Percentiles rank a stretch among this genome's conserved stretches.
Evolutionary conservation across 2,797 vertebrate genomes (phyloP).

Genomic region (Neopelma chrysocephalum): DNA sequence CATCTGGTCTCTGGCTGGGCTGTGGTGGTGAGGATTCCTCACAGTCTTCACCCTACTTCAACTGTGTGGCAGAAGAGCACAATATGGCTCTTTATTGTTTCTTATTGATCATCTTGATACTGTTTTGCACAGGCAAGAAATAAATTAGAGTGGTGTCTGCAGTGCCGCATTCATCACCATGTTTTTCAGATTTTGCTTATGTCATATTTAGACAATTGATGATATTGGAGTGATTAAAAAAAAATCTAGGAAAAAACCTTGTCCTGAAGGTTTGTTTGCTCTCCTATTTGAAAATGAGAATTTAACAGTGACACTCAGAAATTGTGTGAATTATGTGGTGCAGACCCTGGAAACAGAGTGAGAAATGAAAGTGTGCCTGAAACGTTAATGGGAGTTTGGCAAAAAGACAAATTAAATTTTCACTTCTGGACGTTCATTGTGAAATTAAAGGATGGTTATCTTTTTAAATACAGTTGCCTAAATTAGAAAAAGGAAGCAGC

Average conservation of each 20-base stretch:
- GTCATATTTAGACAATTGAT: background rate
- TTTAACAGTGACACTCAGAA: background rate
- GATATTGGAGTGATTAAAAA: background rate
- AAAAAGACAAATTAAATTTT: constrained; percentile 36
- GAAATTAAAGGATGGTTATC: background rate
- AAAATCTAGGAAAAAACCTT: background rate
- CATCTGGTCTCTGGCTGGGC: background rate
- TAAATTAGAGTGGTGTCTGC: background rate
- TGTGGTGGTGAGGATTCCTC: background rate
- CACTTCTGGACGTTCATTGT: background rate
- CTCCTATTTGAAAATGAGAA: background rate
- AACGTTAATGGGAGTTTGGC: background rate
- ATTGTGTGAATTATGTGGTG: background rate
- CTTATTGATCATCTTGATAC: background rate
- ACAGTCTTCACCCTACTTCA: background rate
- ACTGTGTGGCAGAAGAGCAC: background rate
- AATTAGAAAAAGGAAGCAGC: background rate
- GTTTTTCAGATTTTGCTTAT: background rate
- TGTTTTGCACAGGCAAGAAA: background rate
- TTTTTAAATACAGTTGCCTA: background rate
- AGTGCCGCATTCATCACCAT: background rate
- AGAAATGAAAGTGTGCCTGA: background rate
- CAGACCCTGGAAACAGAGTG: background rate
- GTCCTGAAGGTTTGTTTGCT: background rate
- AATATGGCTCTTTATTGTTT: background rate